Evolutionary conservation across 2,113 vertebrate species (phyloP).

Genomic region (Hemichromis elongatus): DNA sequence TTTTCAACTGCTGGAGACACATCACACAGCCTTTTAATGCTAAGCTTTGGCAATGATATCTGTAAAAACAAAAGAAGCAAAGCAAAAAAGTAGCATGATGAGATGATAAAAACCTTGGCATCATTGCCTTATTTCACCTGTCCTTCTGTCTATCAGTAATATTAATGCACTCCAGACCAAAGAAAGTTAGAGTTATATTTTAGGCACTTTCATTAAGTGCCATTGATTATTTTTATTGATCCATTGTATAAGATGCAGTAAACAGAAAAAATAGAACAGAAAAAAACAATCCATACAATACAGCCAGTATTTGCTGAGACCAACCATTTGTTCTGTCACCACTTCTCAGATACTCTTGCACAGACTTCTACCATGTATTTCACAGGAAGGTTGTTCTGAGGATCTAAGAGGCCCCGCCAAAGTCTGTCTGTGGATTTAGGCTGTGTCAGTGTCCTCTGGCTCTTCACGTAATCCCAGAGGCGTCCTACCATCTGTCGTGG

Average conservation of each 20-base stretch:
- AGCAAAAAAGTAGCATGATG: neutral
- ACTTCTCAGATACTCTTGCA: neutral
- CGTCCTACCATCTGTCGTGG: neutral
- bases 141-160: neutral
- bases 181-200: neutral
- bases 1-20: slow-evolving; percentile 26
- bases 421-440: neutral
- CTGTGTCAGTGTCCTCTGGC: neutral
- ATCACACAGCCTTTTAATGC: neutral
- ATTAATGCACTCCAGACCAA: neutral
- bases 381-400: neutral
- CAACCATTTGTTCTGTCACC: neutral
- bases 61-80: neutral
- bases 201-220: neutral
- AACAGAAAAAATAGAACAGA: neutral
- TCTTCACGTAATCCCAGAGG: neutral
- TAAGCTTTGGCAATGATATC: neutral
- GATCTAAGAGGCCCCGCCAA: neutral
- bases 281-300: neutral
- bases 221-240: neutral
- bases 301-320: neutral
- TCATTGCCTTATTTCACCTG: neutral
- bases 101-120: neutral
- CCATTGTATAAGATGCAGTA: neutral
- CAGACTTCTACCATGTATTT: neutral